Evolutionary conservation across 37 sponge, comb jelly and placozoan species (phyloP).

Genomic region (Haliclona indistincta): DNA sequence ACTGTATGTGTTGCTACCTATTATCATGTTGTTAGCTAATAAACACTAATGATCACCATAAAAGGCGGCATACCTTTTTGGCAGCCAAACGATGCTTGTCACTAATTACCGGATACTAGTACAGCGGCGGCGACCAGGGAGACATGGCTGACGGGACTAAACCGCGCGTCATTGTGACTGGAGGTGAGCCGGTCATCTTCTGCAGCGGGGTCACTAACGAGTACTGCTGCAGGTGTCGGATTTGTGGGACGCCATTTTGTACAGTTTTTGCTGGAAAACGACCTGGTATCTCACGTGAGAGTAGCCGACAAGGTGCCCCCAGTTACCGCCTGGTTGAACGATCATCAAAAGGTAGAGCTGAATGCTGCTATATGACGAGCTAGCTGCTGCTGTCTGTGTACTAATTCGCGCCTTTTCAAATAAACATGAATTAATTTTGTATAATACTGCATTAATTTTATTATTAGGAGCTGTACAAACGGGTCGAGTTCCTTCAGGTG

Average conservation of each 20-base stretch:
- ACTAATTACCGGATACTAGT: background rate
- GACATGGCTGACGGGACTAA: conserved; percentile 46
- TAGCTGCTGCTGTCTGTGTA: no score
- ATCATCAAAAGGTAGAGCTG: conserved; percentile 72
- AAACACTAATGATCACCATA: no score
- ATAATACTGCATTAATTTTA: background rate
- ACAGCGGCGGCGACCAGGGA: background rate
- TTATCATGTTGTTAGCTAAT: no score
- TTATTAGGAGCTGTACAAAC: conserved; percentile 48
- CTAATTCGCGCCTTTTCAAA: no score
- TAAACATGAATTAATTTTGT: no score
- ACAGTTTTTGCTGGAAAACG: conserved; percentile 59
- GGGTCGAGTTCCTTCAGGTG: conserved; percentile 85
- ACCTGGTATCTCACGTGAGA: conserved; percentile 58
- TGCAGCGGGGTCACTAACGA: background rate
- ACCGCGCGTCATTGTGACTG: conserved; percentile 63
- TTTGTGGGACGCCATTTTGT: conserved; percentile 87
- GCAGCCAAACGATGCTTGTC: no score
- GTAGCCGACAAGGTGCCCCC: conserved; percentile 95
- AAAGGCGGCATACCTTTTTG: no score
- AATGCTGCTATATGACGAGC: background rate
- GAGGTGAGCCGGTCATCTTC: conserved; percentile 70
- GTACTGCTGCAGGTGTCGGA: conserved; percentile 75
- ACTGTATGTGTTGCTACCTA: no score
- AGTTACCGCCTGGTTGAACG: conserved; percentile 88